phyloP scores from a whole-genome alignment of 2,888 invertebrate genomes.

The Luperina testacea region DNA sequence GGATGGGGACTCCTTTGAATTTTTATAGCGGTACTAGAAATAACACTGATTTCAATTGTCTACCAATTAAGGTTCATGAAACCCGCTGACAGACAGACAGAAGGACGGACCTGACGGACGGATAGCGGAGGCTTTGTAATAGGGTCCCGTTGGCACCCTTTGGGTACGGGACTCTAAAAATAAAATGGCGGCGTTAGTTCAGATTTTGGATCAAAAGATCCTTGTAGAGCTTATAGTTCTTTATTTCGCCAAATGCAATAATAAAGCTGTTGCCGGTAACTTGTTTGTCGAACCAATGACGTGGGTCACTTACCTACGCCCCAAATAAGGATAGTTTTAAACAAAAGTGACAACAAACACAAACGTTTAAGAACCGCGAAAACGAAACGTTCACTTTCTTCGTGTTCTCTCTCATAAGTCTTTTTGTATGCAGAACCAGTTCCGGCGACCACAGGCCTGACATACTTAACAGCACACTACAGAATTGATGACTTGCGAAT shows the following conservation, averaged over 20 bases:
- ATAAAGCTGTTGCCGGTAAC: constrained; percentile 1
- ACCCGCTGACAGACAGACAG: background rate
- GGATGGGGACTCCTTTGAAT: too few relatives aligned
- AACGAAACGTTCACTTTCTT: constrained; percentile 81
- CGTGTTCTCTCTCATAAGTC: constrained; percentile 70
- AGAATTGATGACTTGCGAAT: constrained; percentile 42
- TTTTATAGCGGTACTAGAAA: background rate
- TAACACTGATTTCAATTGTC: background rate
- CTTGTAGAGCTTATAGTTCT: background rate
- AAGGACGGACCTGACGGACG: background rate
- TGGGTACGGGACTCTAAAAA: background rate
- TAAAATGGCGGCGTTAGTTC: background rate
- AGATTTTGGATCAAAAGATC: background rate
- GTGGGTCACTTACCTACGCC: constrained; percentile 41
- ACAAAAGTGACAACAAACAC: constrained; percentile 62
- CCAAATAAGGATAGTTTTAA: constrained; percentile 57
- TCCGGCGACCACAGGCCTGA: constrained; percentile 71
- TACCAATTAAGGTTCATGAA: background rate
- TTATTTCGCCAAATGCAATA: background rate
- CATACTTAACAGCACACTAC: constrained; percentile 70
- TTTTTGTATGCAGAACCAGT: constrained; percentile 81
- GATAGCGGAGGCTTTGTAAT: background rate
- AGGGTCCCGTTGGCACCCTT: background rate
- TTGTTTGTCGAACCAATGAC: constrained; percentile 19
- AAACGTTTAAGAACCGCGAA: constrained; percentile 63